phyloP scores from a whole-genome alignment of 2,113 vertebrate genomes.

The Passer domesticus region DNA sequence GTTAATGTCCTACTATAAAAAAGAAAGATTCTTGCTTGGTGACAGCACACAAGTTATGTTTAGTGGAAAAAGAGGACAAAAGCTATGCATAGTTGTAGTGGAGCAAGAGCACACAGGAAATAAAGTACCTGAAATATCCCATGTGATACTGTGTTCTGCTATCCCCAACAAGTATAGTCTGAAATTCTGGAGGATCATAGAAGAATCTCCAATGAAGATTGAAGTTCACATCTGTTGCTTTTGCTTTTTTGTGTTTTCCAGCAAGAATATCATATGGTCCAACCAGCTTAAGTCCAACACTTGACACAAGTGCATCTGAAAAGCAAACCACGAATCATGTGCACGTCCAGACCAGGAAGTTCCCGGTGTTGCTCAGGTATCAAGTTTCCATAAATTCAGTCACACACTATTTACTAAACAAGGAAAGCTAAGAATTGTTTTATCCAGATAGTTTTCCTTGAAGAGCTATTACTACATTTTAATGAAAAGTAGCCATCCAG shows the following conservation, averaged over 20 bases:
- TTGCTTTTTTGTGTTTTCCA: constrained; percentile 82
- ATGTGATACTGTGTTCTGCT: constrained; percentile 87
- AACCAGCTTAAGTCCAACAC: constrained; percentile 86
- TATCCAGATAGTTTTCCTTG: not conserved
- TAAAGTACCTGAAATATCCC: constrained; percentile 93
- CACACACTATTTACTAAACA: not conserved
- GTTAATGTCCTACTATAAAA: not conserved
- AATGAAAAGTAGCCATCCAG: not conserved
- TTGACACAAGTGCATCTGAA: constrained; percentile 82
- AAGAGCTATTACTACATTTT: not conserved
- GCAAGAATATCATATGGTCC: constrained; percentile 94
- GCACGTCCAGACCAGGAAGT: not conserved
- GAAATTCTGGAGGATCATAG: constrained; percentile 96
- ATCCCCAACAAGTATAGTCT: constrained; percentile 86
- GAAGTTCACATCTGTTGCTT: constrained; percentile 78
- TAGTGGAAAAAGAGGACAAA: not conserved
- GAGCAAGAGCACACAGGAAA: not conserved
- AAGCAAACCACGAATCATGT: not conserved
- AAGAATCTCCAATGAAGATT: constrained; percentile 94
- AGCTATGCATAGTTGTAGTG: not conserved
- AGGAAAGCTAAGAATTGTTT: not conserved
- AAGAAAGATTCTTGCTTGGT: not conserved
- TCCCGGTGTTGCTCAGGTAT: not conserved
- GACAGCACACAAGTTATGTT: fast-evolving
- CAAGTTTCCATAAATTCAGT: not conserved